A percentile compares a stretch with the other conserved stretches of the same genome.
phyloP scores from a whole-genome alignment of 2,888 invertebrate species.

The Seira musarum region DNA sequence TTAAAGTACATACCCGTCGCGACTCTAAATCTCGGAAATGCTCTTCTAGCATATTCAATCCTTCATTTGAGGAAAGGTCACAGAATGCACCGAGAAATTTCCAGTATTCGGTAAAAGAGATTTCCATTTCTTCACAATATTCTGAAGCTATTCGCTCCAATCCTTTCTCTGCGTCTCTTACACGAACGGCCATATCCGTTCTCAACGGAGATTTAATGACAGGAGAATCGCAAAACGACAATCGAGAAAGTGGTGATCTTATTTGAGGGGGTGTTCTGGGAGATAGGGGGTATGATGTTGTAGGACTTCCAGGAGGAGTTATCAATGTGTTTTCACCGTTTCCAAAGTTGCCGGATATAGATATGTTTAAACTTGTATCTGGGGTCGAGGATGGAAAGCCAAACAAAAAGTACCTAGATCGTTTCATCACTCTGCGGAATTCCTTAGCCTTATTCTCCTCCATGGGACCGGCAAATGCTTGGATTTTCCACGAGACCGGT shows the following conservation, averaged over 20 bases:
- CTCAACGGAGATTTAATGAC: conserved; percentile 18
- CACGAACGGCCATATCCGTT: conserved; percentile 68
- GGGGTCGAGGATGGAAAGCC: conserved; percentile 15
- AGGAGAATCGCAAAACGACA: conserved; percentile 12
- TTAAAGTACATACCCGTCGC: conserved; percentile 71
- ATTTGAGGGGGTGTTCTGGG: too few relatives aligned
- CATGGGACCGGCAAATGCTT: conserved; percentile 95
- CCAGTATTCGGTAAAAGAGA: conserved; percentile 95
- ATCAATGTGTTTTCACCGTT: background rate
- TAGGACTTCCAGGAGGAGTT: conserved; percentile 81
- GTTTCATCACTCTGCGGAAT: conserved; percentile 71
- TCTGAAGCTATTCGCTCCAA: conserved; percentile 87
- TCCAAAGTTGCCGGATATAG: conserved; percentile 5
- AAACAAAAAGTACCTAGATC: conserved; percentile 37
- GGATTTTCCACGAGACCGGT: conserved; percentile 72
- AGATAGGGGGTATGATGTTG: conserved; percentile 7
- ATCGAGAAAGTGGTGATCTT: background rate
- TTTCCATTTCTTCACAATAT: conserved; percentile 81
- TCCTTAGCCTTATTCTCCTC: conserved; percentile 79
- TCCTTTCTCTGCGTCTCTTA: conserved; percentile 88
- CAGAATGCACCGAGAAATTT: conserved; percentile 87
- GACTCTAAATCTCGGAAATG: conserved; percentile 78
- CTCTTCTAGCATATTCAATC: conserved; percentile 82
- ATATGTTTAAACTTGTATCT: conserved; percentile 25
- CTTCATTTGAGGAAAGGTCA: conserved; percentile 83